phyloP scores from a whole-genome alignment of 2,888 invertebrate genomes.

The Cryptocheilus praepositus region DNA sequence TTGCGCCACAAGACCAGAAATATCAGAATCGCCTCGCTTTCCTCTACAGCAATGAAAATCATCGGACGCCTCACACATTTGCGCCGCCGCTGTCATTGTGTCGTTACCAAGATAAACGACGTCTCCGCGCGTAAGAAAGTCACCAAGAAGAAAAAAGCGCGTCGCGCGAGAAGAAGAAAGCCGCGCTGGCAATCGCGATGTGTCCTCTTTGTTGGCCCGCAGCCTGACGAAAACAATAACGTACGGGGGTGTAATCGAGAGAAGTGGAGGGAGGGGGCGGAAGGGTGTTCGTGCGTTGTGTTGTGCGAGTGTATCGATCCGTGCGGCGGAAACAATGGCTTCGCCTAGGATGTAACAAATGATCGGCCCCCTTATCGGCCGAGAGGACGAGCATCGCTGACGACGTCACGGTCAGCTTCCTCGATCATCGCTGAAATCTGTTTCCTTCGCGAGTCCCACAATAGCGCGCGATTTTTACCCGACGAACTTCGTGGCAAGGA shows the following conservation, averaged over 20 bases:
- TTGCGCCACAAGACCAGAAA: too few relatives aligned
- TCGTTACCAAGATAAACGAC: neutral
- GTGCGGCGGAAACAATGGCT: constrained; percentile 69
- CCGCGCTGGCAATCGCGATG: constrained; percentile 38
- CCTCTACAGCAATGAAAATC: too few relatives aligned
- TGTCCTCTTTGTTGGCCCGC: constrained; percentile 39
- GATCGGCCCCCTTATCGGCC: constrained; percentile 69
- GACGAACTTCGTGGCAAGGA: too few relatives aligned
- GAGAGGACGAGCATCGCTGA: too few relatives aligned
- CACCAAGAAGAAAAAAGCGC: constrained; percentile 28
- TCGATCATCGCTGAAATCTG: too few relatives aligned
- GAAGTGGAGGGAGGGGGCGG: constrained; percentile 11
- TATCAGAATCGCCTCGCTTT: too few relatives aligned
- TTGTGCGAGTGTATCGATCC: constrained; percentile 63
- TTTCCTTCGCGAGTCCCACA: too few relatives aligned
- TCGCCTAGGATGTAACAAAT: constrained; percentile 71
- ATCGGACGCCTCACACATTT: too few relatives aligned
- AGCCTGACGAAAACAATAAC: constrained; percentile 68
- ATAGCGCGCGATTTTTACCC: too few relatives aligned
- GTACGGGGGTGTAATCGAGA: constrained; percentile 37
- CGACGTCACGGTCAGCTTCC: too few relatives aligned
- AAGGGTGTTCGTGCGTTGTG: too few relatives aligned
- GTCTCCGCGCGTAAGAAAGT: constrained; percentile 27
- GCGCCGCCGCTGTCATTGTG: too few relatives aligned
- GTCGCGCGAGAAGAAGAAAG: neutral